Evolutionary conservation across 1,140 invertebrate species (phyloP), one percentile per base, ranked within the genome.

Genomic region (Mactra quadrangularis): DNA sequence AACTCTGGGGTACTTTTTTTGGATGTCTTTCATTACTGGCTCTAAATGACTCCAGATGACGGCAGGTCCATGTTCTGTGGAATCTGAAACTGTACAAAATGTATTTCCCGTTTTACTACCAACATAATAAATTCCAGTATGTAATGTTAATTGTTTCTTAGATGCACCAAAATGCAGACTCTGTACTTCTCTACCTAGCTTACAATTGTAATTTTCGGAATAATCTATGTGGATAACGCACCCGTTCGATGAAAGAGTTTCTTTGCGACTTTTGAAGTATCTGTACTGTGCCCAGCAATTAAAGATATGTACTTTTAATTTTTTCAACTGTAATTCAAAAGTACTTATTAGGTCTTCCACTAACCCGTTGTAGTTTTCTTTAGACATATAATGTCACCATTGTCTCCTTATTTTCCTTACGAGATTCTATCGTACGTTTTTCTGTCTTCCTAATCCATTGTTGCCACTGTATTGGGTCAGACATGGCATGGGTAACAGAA

Each of bases 161-260:
- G 82, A 84, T 15, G 66, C 84, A 41, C 85, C 82, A 45, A 86
- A 87, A 52, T 87, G 85, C 82, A 85, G 83, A 31, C 68, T 47
- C 60, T 87, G 82, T 0, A 84, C 53, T 78, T 86, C 78, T 15
- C 31, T 25, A 7, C 1, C 19, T 7, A 81, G 7, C 64, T 83
- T 82, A 29, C 60, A 68, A 11, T 47, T 50, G 57, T 85, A 84
- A 78, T 87, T 87, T 74, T 87, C 85, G 17, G 72, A 68, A 35
- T 83, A 85, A 33, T 87, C 79, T 33, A 85, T 68, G 35, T 85
- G 83, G 4, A 87, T n/a, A 3, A 85, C 31, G 52, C 82, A 82
- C 76, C 82, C 83, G 41, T 35, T 76, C 7, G 79, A 35, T 4
- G 38, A 31, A 15, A 82, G 31, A 11, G 19, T n/a, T 55, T 60